Percentiles rank a stretch among this genome's conserved stretches.
These are phyloP conservation scores for Papilio machaon DNA, from an alignment of 1,140 invertebrate species.

Conservation along the genomic window DNA sequence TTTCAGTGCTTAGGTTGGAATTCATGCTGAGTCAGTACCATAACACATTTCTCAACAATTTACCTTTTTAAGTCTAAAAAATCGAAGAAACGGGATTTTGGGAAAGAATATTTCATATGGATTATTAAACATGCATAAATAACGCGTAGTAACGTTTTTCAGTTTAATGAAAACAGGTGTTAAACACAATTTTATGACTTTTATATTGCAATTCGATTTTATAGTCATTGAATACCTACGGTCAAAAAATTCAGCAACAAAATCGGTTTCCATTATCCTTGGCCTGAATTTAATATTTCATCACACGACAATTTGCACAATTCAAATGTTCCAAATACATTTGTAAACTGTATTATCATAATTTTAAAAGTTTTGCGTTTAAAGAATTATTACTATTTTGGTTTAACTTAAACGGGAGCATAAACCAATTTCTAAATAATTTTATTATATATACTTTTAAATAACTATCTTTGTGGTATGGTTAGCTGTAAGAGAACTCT, in stretches of 20 bases:
- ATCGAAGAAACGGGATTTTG: background rate
- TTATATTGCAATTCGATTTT: background rate
- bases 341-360: background rate
- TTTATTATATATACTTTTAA: too few species aligned
- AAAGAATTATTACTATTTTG: background rate
- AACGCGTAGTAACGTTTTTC: background rate
- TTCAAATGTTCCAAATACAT: background rate
- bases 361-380: background rate
- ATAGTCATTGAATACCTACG: background rate
- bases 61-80: too few species aligned
- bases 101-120: background rate
- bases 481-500: too few species aligned
- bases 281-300: slow-evolving; percentile 14
- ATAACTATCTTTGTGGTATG: too few species aligned
- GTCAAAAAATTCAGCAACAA: background rate
- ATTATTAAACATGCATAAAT: background rate
- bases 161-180: background rate
- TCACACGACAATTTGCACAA: slow-evolving; percentile 16
- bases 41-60: too few species aligned
- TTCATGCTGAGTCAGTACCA: too few species aligned
- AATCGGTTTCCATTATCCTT: slow-evolving; percentile 10
- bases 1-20: too few species aligned
- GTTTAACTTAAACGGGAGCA: too few species aligned
- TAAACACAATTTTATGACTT: background rate
- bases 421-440: too few species aligned